Percentiles rank a stretch among this genome's conserved stretches.
These are phyloP conservation scores for Zele albiditarsus DNA, from an alignment of 2,888 invertebrate species.

Conservation along the genomic window DNA sequence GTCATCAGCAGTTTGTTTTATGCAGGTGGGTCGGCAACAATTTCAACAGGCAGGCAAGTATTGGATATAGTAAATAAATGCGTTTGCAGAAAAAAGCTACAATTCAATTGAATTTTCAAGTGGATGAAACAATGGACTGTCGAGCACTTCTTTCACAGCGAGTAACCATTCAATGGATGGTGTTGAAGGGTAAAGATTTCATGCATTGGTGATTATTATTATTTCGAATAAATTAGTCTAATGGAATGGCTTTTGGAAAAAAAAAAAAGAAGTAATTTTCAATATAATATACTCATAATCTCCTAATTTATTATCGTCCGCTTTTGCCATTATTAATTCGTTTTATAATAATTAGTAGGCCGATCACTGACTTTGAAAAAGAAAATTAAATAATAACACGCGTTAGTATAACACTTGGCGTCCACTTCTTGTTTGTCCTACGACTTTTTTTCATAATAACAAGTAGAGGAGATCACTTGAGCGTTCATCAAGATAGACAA, in stretches of 20 bases:
- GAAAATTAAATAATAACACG: constrained; percentile 47
- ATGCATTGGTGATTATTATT: constrained; percentile 27
- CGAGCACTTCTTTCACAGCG: constrained; percentile 18
- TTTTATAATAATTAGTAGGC: constrained; percentile 51
- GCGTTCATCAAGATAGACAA: not conserved
- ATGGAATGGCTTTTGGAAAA: not conserved
- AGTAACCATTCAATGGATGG: constrained; percentile 30
- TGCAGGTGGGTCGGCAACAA: constrained; percentile 1
- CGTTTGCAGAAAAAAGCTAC: constrained; percentile 22
- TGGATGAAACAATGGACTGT: not conserved
- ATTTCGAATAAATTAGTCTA: constrained; percentile 19
- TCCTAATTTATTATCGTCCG: constrained; percentile 13
- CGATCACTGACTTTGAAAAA: constrained; percentile 51
- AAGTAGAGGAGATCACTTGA: not conserved
- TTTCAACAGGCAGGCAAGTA: constrained; percentile 13
- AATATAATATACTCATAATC: constrained; percentile 22
- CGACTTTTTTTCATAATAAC: not conserved
- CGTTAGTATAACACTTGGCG: constrained; percentile 59
- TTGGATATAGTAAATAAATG: constrained; percentile 13
- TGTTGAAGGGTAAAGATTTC: constrained; percentile 16
- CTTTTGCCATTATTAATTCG: constrained; percentile 16
- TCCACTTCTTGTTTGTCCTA: constrained; percentile 46
- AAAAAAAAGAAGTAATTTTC: not conserved
- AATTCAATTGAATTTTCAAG: not conserved
- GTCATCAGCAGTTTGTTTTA: not conserved